phyloP scores from a whole-genome alignment of 2,113 vertebrate species.

The Eupsittula cactorum region DNA sequence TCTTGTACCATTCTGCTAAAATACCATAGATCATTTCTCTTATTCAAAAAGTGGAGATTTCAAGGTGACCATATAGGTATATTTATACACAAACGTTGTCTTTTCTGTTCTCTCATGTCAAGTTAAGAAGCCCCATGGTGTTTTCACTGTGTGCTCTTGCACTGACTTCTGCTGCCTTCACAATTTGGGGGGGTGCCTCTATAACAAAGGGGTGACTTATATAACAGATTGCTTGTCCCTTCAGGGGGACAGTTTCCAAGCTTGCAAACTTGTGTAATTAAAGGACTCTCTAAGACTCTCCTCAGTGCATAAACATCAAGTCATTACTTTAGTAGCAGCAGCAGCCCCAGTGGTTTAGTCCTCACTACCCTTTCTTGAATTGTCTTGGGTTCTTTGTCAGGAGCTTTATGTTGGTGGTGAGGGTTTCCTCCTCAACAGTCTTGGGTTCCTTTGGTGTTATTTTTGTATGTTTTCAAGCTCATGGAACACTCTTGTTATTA shows the following conservation, averaged over 20 bases:
- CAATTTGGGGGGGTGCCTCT: neutral
- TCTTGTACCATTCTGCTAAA: neutral
- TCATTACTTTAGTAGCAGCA: neutral
- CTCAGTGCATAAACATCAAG: neutral
- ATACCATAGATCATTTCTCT: neutral
- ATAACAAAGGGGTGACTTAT: neutral
- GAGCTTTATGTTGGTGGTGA: neutral
- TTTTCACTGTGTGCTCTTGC: neutral
- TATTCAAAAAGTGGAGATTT: neutral
- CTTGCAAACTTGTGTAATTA: neutral
- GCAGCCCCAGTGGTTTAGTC: neutral
- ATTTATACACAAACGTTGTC: neutral
- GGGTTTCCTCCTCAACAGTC: neutral
- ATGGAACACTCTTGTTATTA: neutral
- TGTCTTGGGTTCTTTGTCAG: neutral
- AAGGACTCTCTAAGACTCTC: neutral
- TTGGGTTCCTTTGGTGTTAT: neutral
- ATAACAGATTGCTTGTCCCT: rapidly evolving
- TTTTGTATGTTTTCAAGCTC: neutral
- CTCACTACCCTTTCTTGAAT: neutral
- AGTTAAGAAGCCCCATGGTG: neutral
- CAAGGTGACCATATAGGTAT: neutral
- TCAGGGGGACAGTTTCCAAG: neutral
- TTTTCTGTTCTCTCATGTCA: neutral
- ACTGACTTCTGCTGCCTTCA: neutral